Conservation (phyloP, 1,140 invertebrate genomes). For the Psilanteris sp. region DNA sequence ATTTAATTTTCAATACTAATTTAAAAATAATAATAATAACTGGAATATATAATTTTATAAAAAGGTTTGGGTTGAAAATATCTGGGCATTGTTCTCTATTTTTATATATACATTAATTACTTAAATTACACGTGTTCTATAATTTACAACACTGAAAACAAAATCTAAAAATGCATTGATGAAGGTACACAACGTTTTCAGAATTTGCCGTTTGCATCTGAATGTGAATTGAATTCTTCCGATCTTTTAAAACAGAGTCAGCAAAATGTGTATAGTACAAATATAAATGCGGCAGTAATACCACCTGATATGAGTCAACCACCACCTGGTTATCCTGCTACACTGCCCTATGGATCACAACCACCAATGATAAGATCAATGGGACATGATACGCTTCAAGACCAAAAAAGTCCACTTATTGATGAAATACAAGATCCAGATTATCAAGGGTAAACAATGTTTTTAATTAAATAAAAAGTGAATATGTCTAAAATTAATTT, state of each 20-base stretch:
- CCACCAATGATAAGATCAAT: constrained; percentile 69
- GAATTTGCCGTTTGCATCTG: constrained; percentile 85
- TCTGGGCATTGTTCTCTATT: too few species aligned
- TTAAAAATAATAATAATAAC: too few species aligned
- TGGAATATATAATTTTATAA: too few species aligned
- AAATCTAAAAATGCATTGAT: constrained; percentile 36
- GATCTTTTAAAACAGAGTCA: constrained; percentile 75
- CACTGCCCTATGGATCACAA: constrained; percentile 74
- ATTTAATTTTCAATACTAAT: too few species aligned
- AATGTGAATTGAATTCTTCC: constrained; percentile 84
- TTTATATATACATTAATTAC: too few species aligned
- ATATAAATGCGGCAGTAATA: constrained; percentile 72
- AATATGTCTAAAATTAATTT: too few species aligned
- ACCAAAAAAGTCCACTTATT: constrained; percentile 74
- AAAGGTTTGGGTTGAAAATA: too few species aligned
- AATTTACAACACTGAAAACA: not conserved
- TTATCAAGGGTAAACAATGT: constrained; percentile 49
- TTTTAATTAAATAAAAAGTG: too few species aligned
- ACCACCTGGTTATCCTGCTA: constrained; percentile 80
- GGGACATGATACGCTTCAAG: constrained; percentile 63
- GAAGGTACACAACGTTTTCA: constrained; percentile 66
- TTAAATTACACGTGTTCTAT: too few species aligned
- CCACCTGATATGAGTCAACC: constrained; percentile 81
- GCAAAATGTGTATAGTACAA: constrained; percentile 68
- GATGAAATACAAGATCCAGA: constrained; percentile 69